These are phyloP conservation scores for Gastracanthus pulcherrimus DNA, from an alignment of 2,888 invertebrate genomes.

Conservation along the genomic window DNA sequence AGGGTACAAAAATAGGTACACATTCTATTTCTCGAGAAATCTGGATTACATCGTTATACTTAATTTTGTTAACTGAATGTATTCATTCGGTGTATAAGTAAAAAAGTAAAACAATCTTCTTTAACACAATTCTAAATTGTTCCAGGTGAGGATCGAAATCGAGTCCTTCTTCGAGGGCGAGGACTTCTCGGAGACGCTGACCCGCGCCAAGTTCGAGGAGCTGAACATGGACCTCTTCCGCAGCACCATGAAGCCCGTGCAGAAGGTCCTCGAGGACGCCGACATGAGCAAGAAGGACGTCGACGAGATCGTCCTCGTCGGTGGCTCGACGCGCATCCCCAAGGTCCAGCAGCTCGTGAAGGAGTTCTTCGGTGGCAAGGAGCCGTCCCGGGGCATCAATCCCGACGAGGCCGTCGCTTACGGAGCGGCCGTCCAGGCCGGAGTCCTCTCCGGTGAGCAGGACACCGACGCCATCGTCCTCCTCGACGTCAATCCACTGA, in stretches of 20 bases:
- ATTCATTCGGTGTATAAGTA: no score
- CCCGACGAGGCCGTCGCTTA: conserved; percentile 99
- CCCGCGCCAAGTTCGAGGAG: conserved; percentile 99
- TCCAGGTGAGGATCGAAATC: conserved; percentile 95
- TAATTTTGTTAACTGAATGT: no score
- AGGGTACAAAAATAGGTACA: no score
- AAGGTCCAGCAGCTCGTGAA: conserved; percentile 96
- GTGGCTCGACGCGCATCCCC: conserved; percentile 99
- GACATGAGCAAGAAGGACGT: conserved; percentile 99
- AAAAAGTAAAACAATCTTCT: not conserved
- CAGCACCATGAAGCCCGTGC: conserved; percentile 85
- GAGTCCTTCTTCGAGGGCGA: conserved; percentile 99
- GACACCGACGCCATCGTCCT: conserved; percentile 97
- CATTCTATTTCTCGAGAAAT: no score
- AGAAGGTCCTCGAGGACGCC: conserved; percentile 96
- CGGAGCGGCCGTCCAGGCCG: conserved; percentile 99
- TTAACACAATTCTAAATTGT: conserved; percentile 1
- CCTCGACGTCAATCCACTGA: conserved; percentile 98
- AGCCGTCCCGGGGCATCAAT: conserved; percentile 98
- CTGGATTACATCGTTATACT: no score
- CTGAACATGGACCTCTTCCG: conserved; percentile 89
- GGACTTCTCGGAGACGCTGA: conserved; percentile 98
- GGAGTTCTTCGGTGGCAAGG: conserved; percentile 98
- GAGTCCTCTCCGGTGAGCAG: conserved; percentile 97
- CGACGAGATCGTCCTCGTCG: conserved; percentile 98